These are phyloP conservation scores for Drosophila carrolli DNA, from an alignment of 1,140 invertebrate genomes.

Conservation along the genomic window DNA sequence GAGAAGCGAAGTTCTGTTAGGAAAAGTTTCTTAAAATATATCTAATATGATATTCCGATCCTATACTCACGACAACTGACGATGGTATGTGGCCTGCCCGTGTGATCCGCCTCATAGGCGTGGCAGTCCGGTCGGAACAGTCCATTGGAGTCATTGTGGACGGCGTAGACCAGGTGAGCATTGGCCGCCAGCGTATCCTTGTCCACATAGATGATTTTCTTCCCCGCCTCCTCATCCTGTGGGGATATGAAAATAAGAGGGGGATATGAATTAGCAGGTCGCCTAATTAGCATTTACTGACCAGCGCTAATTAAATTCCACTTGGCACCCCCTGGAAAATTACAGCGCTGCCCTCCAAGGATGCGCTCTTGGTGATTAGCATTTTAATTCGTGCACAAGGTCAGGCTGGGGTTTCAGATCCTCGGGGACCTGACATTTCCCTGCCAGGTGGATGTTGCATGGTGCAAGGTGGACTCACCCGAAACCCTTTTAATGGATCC, in stretches of 20 bases:
- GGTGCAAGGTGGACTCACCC: neutral
- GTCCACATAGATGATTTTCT: conserved; percentile 79
- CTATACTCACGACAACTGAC: conserved; percentile 78
- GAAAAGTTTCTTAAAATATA: neutral
- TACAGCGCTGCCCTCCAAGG: conserved; percentile 56
- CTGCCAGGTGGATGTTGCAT: neutral
- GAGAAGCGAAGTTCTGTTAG: conserved; percentile 69
- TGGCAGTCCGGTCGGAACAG: conserved; percentile 69
- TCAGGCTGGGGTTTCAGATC: conserved; percentile 46
- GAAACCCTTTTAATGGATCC: conserved; percentile 33
- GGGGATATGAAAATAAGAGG: neutral
- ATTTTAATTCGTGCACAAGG: conserved; percentile 59
- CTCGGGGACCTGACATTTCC: conserved; percentile 64
- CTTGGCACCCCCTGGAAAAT: conserved; percentile 45
- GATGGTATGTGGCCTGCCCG: conserved; percentile 69
- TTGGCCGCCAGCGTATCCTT: conserved; percentile 77
- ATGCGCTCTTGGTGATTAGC: conserved; percentile 55
- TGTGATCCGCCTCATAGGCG: conserved; percentile 82
- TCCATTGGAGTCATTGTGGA: conserved; percentile 65
- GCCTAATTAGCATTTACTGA: conserved; percentile 74
- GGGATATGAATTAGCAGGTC: conserved; percentile 16
- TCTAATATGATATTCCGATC: neutral
- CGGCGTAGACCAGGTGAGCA: conserved; percentile 62
- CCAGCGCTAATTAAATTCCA: conserved; percentile 67
- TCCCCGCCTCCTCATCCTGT: conserved; percentile 67